Evolutionary conservation across 1,140 invertebrate species (phyloP), one percentile per base, ranked within the genome.

Genomic region (Drosophila asahinai): DNA sequence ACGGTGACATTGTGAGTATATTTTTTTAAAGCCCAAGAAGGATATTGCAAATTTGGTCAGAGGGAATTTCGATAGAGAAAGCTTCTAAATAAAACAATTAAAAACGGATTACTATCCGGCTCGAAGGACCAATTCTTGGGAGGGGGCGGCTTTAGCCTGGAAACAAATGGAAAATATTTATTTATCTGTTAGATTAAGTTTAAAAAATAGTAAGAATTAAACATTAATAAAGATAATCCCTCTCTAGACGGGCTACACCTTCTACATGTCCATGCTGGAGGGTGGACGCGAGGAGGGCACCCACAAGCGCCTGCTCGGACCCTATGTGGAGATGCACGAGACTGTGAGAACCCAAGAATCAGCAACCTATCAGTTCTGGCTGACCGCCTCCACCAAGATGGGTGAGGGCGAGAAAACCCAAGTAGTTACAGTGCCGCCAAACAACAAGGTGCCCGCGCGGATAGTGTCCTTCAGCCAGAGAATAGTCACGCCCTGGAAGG

Each of bases 401-500:
- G 97, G 97, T 4, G 97, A 97, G 93, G 96, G 97, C 11, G 95
- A 96, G 48, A 95, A 96, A 55, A 97, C 97, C 0, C 94, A 95
- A 25, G 95, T 96, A 3, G 95, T 97, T 52, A 96, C 95, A 5
- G 95, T 97, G 42, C 94, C 96, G 8, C 96, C 97, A 0, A 96
- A 96, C 25, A 96, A 95, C 81, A 97, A 96, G 93, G 97, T 98
- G 15, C 96, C 96, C 14, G 97, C 97, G 1, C 94, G 96, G 76
- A 97, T 97, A 77, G 96, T 97, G 6, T 97, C 97, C 2, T 98
- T 98, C 81, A 96, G 96, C 43, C 94, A 95, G 48, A 94, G 95
- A 52, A 95, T 97, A 48, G 94, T 97, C 11, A 97, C 96, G 6
- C 96, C 97, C 6, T 97, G 97, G 96, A 98, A 98, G 84, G 96